Base-by-base conservation (phyloP, 2,888 invertebrate species). In the Campoplex capitator region DNA sequence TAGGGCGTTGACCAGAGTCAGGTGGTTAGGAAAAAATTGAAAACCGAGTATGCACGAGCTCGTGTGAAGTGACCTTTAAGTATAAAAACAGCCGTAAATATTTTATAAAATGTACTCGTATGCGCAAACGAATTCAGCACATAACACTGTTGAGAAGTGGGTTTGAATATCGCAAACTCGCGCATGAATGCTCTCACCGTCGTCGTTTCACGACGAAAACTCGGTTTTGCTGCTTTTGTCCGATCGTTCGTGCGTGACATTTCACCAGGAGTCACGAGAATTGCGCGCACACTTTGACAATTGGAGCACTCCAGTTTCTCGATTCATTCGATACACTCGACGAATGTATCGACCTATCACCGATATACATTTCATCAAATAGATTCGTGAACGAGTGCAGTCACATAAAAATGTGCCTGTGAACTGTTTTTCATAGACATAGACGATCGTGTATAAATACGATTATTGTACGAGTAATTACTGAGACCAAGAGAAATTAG, bases 161-260 rank as follows among this genome's bases (percentile, higher is more conserved):
- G 76, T 65, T 65, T 65, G 65, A 65, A 48, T 76, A 65, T 65
- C 76, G 76, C 65, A 76, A 76, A 65, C 48, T 48, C 65, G 18
- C 65, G 76, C 76, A 76, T 54, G 32, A 58, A 48, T 38, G 71
- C 51, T 51, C 45, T 51, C 71, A 28, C 18, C 62, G 70, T 38
- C 76, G 48, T 70, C 81, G 67, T 78, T 82, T 79, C 68, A 38
- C 62, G 83, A 75, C 73, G 68, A 79, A 86, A 83, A 83, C 32
- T 78, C 83, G 32, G n/a, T 68, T 71, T 62, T 74, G 51, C 56
- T 65, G 32, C 35, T 82, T 42, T 75, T 51, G 78, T 74, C 68
- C 54, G 62, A 68, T 83, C 70, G 62, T 32, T 75, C 83, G 65
- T 70, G 83, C 83, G 85, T 86, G 74, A 86, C 75, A 54, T 79